Evolutionary conservation across 2,113 vertebrate species (phyloP).

Genomic region (Serinus canaria): DNA sequence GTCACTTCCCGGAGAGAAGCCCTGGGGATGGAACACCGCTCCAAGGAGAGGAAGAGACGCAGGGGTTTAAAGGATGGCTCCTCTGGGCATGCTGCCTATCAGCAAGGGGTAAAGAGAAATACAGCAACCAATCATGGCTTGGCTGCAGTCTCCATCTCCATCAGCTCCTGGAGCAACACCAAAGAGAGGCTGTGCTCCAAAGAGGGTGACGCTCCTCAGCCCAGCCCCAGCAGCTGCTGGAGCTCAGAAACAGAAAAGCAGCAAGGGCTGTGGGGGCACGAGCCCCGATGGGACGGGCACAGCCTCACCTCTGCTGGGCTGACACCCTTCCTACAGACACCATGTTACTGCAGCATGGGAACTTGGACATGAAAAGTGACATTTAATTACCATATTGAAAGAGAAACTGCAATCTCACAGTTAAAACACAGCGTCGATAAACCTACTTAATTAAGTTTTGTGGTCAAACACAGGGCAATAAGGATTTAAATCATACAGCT

Average conservation of each 20-base stretch:
- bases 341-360: background rate
- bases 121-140: background rate
- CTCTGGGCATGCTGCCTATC: background rate
- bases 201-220: background rate
- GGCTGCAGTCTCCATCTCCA: background rate
- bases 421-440: background rate
- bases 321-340: background rate
- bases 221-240: background rate
- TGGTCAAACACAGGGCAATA: background rate
- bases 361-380: background rate
- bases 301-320: background rate
- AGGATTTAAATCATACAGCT: background rate
- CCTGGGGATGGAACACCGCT: background rate
- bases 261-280: rapidly evolving
- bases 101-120: background rate
- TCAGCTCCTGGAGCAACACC: background rate
- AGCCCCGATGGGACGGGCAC: rapidly evolving
- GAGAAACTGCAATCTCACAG: background rate
- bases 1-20: background rate
- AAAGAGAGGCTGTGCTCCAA: background rate
- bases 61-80: background rate
- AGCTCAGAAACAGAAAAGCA: background rate
- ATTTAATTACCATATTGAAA: background rate
- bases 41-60: background rate
- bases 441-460: background rate